Base-by-base conservation (phyloP, 2,888 invertebrate species). In the Amphipyra berbera region DNA sequence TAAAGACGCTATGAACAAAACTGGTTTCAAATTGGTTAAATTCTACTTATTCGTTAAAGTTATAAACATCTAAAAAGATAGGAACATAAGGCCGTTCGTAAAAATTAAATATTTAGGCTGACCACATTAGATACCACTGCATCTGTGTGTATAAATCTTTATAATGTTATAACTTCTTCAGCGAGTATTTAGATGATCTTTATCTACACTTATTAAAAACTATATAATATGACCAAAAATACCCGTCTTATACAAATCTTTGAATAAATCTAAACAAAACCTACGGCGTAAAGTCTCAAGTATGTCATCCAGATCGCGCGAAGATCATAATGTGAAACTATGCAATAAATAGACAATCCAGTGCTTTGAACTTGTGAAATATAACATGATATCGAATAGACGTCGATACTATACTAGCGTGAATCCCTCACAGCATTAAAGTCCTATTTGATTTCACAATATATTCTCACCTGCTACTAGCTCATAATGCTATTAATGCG, bases 221-320 rank as follows among this genome's bases (percentile, higher is more conserved):
- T 76, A 76, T 76, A 73, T 68, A 76, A 67, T 63, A 74, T 76
- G 71, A 71, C 71, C 76, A 75, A 75, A 70, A 75, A 72, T 72
- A 75, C 71, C 71, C 71, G 76, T 72, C 49, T 71, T 70, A 75
- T 45, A 70, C 47, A 75, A 68, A 74, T 70, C 71, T 71, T 75
- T 71, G 70, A 75, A 71, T 70, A 68, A 68, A 54, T 73, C 74
- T 81, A 70, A 78, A 76, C 59, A 60, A 76, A 54, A 76, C 44
- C 46, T 70, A 65, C 54, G 49, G 54, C 48, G 13, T 72, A 37
- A 40, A 30, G 33, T 46, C 21, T 52, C 42, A 57, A 54, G 46
- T 40, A 12, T 54, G 52, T 40, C 12, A 14, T 6, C 42, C 33
- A 9, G 55, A 53, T 69, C 62, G 65, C 63, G 68, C 62, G 64